Conservation (phyloP, 2,797 vertebrate species). For the Cryptoprocta ferox region DNA sequence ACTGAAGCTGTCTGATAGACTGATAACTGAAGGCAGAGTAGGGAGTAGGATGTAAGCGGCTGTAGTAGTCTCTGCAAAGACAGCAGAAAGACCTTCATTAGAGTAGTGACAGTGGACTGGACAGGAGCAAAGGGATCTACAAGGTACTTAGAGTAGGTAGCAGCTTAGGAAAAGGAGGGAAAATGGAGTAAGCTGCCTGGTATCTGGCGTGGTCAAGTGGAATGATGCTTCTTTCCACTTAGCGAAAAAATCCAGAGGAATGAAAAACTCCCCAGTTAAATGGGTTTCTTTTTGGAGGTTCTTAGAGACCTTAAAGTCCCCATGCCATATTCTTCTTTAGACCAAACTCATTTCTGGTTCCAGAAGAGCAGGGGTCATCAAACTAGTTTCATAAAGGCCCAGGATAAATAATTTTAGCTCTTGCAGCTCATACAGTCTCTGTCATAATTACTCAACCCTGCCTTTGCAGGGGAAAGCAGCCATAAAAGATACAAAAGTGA, state of each 20-base stretch:
- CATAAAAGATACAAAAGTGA: neutral
- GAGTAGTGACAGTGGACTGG: neutral
- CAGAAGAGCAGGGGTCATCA: neutral
- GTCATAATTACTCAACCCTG: neutral
- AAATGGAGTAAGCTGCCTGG: neutral
- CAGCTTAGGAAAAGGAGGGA: neutral
- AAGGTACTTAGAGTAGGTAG: neutral
- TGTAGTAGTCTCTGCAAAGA: neutral
- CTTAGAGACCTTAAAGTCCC: neutral
- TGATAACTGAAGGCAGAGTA: neutral
- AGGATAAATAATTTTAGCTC: neutral
- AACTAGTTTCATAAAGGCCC: neutral
- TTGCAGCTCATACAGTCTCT: neutral
- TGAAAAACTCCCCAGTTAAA: neutral
- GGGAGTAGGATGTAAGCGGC: neutral
- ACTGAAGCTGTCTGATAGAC: neutral
- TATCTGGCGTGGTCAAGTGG: neutral
- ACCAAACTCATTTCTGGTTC: neutral
- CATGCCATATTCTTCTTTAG: neutral
- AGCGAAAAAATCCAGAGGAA: neutral
- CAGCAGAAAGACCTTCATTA: neutral
- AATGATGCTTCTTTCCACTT: neutral
- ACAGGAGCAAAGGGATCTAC: neutral
- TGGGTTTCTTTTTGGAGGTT: neutral
- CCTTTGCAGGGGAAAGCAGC: neutral